Conservation (phyloP, 1,140 invertebrate species). For the Drosophila suzukii region DNA sequence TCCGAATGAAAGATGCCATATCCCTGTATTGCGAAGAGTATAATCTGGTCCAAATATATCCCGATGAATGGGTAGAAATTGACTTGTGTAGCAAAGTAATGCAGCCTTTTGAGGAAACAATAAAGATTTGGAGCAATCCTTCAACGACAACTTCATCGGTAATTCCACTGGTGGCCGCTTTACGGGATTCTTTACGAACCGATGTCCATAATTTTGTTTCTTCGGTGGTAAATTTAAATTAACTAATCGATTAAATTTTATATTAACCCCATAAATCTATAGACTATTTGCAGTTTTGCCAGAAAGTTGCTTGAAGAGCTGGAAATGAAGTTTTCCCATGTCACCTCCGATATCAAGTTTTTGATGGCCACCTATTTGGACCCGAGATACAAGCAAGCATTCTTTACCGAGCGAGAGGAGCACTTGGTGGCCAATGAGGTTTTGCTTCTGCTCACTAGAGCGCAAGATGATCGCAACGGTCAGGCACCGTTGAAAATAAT, state of each 20-base stretch:
- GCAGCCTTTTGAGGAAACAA: slow-evolving; percentile 60
- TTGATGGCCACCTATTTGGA: slow-evolving; percentile 66
- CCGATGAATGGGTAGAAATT: slow-evolving; percentile 64
- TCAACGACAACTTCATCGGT: slow-evolving; percentile 51
- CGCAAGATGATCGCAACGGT: background rate
- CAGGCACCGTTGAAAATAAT: slow-evolving; percentile 23
- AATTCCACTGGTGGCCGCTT: slow-evolving; percentile 56
- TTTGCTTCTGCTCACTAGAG: slow-evolving; percentile 13
- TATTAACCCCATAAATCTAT: background rate
- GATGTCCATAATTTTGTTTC: slow-evolving; percentile 64
- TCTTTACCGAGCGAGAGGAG: slow-evolving; percentile 55
- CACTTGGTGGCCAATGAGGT: slow-evolving; percentile 55
- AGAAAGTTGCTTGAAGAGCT: slow-evolving; percentile 59
- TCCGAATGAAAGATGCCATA: slow-evolving; percentile 50
- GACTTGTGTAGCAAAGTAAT: slow-evolving; percentile 59
- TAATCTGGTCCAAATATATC: slow-evolving; percentile 51
- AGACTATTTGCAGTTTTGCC: slow-evolving; percentile 61
- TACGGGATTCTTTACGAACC: slow-evolving; percentile 53
- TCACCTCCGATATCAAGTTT: slow-evolving; percentile 52
- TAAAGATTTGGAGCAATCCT: slow-evolving; percentile 51
- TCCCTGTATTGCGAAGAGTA: slow-evolving; percentile 53
- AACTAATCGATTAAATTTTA: background rate
- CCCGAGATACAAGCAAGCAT: slow-evolving; percentile 65
- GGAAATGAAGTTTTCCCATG: slow-evolving; percentile 41
- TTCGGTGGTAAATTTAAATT: slow-evolving; percentile 37